Percentiles rank a stretch among this genome's conserved stretches.
phyloP scores from a whole-genome alignment of 2,888 invertebrate genomes.

The Drosophila emarginata region DNA sequence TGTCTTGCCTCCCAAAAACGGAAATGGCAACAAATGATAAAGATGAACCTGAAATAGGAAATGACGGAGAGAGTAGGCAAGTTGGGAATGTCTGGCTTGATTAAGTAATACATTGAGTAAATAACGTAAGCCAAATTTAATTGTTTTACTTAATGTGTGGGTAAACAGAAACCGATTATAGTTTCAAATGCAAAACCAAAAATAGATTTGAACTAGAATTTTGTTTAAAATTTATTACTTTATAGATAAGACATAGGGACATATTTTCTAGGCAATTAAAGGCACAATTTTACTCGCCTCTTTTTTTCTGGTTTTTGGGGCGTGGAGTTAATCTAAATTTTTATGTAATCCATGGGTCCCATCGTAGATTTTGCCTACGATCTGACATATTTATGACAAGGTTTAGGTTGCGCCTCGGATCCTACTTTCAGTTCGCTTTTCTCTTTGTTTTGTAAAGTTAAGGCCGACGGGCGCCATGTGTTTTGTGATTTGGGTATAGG shows the following conservation, averaged over 20 bases:
- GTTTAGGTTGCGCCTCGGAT: not conserved
- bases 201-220: not conserved
- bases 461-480: constrained; percentile 69
- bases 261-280: constrained; percentile 5
- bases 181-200: not conserved
- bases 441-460: constrained; percentile 40
- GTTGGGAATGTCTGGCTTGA: constrained; percentile 25
- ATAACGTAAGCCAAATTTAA: constrained; percentile 26
- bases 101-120: constrained; percentile 40
- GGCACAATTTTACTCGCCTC: not conserved
- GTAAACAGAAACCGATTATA: not conserved
- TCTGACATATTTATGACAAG: constrained; percentile 70
- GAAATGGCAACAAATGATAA: not conserved
- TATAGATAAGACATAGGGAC: not conserved
- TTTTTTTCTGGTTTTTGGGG: not conserved
- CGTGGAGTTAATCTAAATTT: not conserved
- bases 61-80: not conserved
- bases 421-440: not conserved
- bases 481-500: constrained; percentile 65
- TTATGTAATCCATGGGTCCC: constrained; percentile 50
- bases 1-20: not conserved
- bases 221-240: constrained; percentile 10
- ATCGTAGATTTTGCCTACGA: constrained; percentile 48
- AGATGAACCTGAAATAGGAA: not conserved
- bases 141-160: constrained; percentile 10